phyloP scores from a whole-genome alignment of 2,113 vertebrate species.

The Oenanthe melanoleuca region DNA sequence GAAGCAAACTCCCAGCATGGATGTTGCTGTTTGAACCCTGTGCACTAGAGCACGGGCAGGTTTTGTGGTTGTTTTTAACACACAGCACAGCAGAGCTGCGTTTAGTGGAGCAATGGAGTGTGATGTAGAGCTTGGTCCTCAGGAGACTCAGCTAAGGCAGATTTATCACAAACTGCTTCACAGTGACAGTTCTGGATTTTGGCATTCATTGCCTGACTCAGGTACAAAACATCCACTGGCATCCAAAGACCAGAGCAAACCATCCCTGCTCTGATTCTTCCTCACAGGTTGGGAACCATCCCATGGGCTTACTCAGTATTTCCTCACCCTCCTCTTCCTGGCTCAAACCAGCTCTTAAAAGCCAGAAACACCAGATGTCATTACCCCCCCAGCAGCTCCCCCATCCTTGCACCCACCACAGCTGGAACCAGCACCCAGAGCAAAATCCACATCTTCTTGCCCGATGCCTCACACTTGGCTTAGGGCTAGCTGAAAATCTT shows the following conservation, averaged over 20 bases:
- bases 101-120: not conserved
- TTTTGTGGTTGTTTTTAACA: not conserved
- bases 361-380: not conserved
- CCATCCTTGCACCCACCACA: not conserved
- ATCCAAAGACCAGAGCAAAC: not conserved
- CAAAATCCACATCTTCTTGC: not conserved
- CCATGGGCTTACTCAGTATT: not conserved
- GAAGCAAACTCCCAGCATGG: not conserved
- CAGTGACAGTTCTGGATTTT: not conserved
- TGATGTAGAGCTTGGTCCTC: not conserved
- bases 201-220: not conserved
- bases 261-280: not conserved
- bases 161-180: not conserved
- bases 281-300: not conserved
- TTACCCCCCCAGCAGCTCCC: not conserved
- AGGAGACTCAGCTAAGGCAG: not conserved
- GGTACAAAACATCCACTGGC: not conserved
- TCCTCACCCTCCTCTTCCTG: not conserved
- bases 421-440: not conserved
- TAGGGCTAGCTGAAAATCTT: conserved; percentile 25
- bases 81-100: not conserved
- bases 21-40: not conserved
- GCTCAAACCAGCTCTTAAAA: not conserved
- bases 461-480: rapidly evolving
- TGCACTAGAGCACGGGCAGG: not conserved